Conservation (phyloP, 2,888 invertebrate species). For the Drosophila kanekoi region DNA sequence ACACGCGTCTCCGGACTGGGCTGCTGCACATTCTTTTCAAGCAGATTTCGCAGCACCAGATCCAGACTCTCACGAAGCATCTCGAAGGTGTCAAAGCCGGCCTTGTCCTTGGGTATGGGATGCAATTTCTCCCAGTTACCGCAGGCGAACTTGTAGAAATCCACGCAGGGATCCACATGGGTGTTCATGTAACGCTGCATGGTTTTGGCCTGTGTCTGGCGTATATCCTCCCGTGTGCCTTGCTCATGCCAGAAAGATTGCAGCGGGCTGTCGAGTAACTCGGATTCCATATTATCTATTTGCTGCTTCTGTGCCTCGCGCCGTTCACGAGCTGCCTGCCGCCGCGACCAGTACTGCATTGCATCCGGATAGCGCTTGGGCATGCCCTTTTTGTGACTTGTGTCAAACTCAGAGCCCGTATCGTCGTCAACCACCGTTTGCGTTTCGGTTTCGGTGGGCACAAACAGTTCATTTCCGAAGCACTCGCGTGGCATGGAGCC, state of each 20-base stretch:
- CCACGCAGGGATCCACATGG: conserved; percentile 90
- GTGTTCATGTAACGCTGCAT: conserved; percentile 92
- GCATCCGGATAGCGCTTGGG: conserved; percentile 44
- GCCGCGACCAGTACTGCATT: conserved; percentile 33
- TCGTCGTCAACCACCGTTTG: conserved; percentile 23
- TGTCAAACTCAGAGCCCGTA: conserved; percentile 9
- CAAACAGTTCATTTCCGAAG: conserved; percentile 44
- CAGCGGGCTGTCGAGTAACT: conserved; percentile 51
- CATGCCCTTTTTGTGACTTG: conserved; percentile 27
- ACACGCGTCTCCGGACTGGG: conserved; percentile 33
- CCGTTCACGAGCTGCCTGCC: conserved; percentile 32
- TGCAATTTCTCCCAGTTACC: conserved; percentile 94
- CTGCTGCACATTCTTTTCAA: conserved; percentile 85
- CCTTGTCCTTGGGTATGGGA: conserved; percentile 95
- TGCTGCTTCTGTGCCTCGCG: conserved; percentile 52
- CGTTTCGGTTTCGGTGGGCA: background rate
- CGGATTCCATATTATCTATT: conserved; percentile 6
- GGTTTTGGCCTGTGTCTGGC: conserved; percentile 88
- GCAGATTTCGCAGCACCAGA: conserved; percentile 88
- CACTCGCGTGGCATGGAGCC: conserved; percentile 86
- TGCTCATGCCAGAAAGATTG: conserved; percentile 83
- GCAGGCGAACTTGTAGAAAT: conserved; percentile 94
- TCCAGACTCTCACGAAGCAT: conserved; percentile 93
- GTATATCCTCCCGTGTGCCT: conserved; percentile 86
- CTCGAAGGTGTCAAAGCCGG: conserved; percentile 95